Conservation (phyloP, 1,140 invertebrate genomes). For the Calycopis cecrops region DNA sequence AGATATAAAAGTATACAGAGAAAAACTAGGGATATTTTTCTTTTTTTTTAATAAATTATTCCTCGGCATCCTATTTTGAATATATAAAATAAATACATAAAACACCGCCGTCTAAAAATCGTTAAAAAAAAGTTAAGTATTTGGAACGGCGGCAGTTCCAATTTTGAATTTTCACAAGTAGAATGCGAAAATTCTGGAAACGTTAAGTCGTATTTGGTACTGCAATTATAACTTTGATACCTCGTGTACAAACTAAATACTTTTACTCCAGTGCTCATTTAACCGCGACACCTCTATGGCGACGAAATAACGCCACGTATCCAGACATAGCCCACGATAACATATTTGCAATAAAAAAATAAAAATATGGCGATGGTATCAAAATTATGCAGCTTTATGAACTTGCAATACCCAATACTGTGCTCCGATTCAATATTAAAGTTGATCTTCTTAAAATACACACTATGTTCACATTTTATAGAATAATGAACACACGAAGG, state of each 20-base stretch:
- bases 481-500: conserved; percentile 4
- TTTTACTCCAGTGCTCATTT: neutral
- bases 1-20: conserved; percentile 7
- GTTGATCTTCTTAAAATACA: neutral
- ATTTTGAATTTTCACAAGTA: neutral
- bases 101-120: neutral
- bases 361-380: conserved; percentile 3
- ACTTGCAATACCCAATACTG: neutral
- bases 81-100: conserved; percentile 7
- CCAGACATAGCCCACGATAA: neutral
- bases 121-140: conserved; percentile 4
- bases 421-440: neutral
- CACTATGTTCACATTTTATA: neutral
- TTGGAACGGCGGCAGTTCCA: neutral
- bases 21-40: conserved; percentile 10
- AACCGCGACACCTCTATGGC: neutral
- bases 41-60: conserved; percentile 11
- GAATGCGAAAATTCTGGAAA: neutral
- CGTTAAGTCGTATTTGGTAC: neutral
- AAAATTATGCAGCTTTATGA: neutral
- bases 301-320: neutral
- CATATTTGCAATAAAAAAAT: neutral
- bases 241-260: conserved; percentile 5
- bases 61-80: neutral
- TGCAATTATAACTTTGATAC: neutral